Base-by-base conservation (phyloP, 2,797 vertebrate species). In the Columba guinea region DNA sequence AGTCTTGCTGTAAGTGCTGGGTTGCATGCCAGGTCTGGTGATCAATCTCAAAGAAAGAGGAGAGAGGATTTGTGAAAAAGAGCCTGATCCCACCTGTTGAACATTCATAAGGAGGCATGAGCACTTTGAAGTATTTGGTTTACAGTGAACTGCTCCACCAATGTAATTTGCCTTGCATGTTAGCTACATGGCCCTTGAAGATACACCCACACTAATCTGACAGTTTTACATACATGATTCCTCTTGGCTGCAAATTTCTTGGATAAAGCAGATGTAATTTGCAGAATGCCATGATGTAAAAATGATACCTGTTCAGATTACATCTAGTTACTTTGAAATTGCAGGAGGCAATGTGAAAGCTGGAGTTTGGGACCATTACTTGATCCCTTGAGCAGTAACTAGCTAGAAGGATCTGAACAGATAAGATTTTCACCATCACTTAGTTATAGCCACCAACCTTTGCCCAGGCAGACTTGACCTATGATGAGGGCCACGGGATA, bases 381-480 rank as follows among this genome's bases (percentile, higher is more conserved):
- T 89, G 59, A 68, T 87, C 76, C 63, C 53, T 26, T 71, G 56
- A 49, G 39, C 19, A 55, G 28, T 63, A 82, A 85, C 62, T 49
- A 58, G 14, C 35, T 79, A 30, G 91, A 74, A 81, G 26, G 15
- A 71, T 53, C 51, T 39, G 62, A 76, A 84, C 35, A 37, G 69
- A 32, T 41, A 67, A 68, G 34, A 78, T 67, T 93, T 89, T 71
- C 9, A 3, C 30, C 5, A 18, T 52, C 41, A 87, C 89, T 94
- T 90, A 89, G 49, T 73, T n/a, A 83, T 16, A 70, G 35, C 41
- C 14, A n/a, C 75, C 73, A 79, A 59, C 65, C n/a, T 92, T 87
- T 91, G 34, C 37, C 75, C 55, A 64, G 56, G 32, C 55, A 90
- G 48, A 70, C 46, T 65, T 74, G 76, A 75, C 80, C 41, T 80